These are phyloP conservation scores for Drosophila rellima DNA, from an alignment of 2,888 invertebrate species.

Conservation along the genomic window DNA sequence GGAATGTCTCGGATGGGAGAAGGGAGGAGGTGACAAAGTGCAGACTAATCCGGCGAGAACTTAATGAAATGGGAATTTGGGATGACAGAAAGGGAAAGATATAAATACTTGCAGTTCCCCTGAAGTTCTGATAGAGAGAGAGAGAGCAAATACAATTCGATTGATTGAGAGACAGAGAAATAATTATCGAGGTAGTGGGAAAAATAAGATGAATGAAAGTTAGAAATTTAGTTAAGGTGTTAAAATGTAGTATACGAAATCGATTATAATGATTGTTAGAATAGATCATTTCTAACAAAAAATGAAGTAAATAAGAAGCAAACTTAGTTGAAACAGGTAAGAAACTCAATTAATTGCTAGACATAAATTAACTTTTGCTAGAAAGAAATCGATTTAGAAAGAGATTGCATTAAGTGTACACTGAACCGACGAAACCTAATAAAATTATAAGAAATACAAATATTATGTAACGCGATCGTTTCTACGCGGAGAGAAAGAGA, in stretches of 20 bases:
- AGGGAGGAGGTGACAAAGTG: conserved; percentile 31
- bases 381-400: not conserved
- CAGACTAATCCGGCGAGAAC: conserved; percentile 22
- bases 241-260: not conserved
- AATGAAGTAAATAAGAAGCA: too few species aligned
- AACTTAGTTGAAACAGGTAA: too few species aligned
- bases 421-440: too few species aligned
- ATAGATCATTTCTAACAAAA: not conserved
- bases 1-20: not conserved
- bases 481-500: not conserved
- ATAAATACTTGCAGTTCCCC: not conserved
- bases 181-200: not conserved
- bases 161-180: not conserved
- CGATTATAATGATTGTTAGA: not conserved
- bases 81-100: conserved; percentile 2
- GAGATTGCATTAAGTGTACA: not conserved
- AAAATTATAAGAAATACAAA: not conserved
- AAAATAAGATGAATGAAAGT: not conserved
- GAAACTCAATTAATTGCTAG: too few species aligned
- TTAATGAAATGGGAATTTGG: conserved; percentile 8
- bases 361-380: too few species aligned
- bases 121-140: conserved; percentile 16
- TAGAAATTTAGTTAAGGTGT: not conserved
- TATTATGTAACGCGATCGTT: not conserved
- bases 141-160: not conserved